Evolutionary conservation across 2,797 vertebrate genomes (phyloP), one percentile per base, ranked within the genome.

Genomic region (Sebastes melanostomus): DNA sequence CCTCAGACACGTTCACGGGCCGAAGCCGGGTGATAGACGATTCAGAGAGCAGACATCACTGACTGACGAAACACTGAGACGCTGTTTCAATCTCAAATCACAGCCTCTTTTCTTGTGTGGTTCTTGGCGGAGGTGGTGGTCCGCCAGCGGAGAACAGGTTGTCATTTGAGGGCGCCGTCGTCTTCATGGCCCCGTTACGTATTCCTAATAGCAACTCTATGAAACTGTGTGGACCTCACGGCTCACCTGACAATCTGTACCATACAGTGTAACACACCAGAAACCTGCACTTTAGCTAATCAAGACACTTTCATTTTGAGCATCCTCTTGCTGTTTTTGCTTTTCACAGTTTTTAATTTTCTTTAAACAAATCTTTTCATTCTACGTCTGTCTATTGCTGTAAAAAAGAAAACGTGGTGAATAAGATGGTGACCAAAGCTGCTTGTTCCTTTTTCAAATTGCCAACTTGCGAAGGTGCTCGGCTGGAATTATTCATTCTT

Each of bases 201-300:
- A 58, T 82, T 83, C 50, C 74, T 42, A 29, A 70, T 3, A 36
- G 36, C 80, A 59, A 72, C 55, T 77, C 78, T 54, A 56, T 69
- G 70, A 75, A 72, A 74, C 73, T 72, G 42, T 25, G 77, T 34
- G 72, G 78, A 72, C 75, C 66, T 88, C 22, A 24, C 1, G 55
- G 78, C 77, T 85, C 87, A 80, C 80, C 81, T 72, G 93, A 95
- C 93, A 93, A 93, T 94, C 93, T 86, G 78, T 38, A 88, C 84
- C 76, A 59, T 72, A 83, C 85, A 86, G 81, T 66, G 72, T 67
- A 87, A 86, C 81, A 82, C 65, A 72, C 78, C 85, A 82, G 52
- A 91, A 86, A 86, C 85, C 89, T 91, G 94, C 95, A 95, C 94
- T 96, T 95, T 95, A 95, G 84, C 88, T 32, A 32, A 91, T 83